Conservation (phyloP, 2,888 invertebrate species). For the Scrobipalpa costella region DNA sequence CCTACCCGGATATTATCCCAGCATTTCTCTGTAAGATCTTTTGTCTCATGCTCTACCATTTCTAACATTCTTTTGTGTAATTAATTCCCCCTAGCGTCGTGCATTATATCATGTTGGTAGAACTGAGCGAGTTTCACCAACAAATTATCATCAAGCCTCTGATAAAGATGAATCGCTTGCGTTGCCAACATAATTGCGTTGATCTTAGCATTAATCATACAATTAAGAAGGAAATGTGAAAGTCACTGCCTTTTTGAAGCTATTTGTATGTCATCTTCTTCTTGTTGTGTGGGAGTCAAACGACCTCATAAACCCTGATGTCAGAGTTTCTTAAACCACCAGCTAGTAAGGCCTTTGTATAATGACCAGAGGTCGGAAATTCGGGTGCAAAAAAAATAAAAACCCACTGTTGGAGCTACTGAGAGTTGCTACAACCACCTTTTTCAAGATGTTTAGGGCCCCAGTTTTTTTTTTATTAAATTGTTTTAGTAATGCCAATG, state of each 20-base stretch:
- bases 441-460: too few relatives aligned
- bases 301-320: too few relatives aligned
- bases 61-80: slow-evolving; percentile 14
- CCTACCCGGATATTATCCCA: neutral
- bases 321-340: too few relatives aligned
- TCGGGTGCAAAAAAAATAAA: too few relatives aligned
- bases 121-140: slow-evolving; percentile 33
- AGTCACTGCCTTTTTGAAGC: slow-evolving; percentile 26
- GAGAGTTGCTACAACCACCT: too few relatives aligned
- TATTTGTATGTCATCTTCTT: slow-evolving; percentile 14
- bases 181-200: slow-evolving; percentile 48
- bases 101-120: slow-evolving; percentile 10
- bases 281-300: too few relatives aligned
- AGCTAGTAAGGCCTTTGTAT: too few relatives aligned
- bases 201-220: slow-evolving; percentile 53
- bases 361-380: too few relatives aligned
- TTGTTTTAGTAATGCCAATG: too few relatives aligned
- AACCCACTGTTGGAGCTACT: too few relatives aligned
- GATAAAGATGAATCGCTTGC: slow-evolving; percentile 44
- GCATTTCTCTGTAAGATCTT: neutral
- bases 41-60: neutral
- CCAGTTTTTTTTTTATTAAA: too few relatives aligned
- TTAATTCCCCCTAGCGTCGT: slow-evolving; percentile 18
- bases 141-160: slow-evolving; percentile 45
- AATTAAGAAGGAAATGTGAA: slow-evolving; percentile 45